Conservation (phyloP, 1,140 invertebrate genomes). For the Lepidostoma basale region DNA sequence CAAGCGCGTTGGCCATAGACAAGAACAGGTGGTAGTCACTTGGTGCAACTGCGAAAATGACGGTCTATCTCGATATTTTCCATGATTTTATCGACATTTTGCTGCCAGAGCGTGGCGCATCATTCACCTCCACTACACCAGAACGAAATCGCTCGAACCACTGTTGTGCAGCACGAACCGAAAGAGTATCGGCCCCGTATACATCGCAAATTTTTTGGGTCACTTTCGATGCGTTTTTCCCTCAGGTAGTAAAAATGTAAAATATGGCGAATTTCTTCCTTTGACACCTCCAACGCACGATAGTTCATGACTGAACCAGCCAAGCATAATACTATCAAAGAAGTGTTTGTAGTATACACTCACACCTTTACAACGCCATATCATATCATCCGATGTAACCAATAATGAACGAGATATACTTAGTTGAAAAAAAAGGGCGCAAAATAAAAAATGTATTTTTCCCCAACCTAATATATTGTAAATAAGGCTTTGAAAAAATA, state of each 20-base stretch:
- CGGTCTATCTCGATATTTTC: slow-evolving; percentile 5
- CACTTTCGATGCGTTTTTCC: neutral
- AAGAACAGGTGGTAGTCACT: neutral
- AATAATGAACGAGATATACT: slow-evolving; percentile 3
- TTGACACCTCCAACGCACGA: slow-evolving; percentile 10
- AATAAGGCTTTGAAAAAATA: slow-evolving; percentile 46
- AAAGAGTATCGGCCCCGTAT: slow-evolving; percentile 1
- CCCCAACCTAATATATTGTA: no score
- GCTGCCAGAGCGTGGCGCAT: no score
- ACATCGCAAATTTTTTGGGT: neutral
- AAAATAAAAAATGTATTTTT: slow-evolving; percentile 36
- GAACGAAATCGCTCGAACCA: slow-evolving; percentile 10
- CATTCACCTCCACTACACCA: slow-evolving; percentile 13
- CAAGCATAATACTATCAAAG: slow-evolving; percentile 31
- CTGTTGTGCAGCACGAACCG: slow-evolving; percentile 7
- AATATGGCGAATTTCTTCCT: slow-evolving; percentile 8
- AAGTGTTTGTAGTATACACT: slow-evolving; percentile 8
- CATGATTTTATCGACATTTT: slow-evolving; percentile 11
- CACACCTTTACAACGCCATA: neutral
- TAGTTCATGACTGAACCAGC: slow-evolving; percentile 38
- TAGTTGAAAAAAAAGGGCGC: slow-evolving; percentile 13
- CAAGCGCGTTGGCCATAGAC: slow-evolving; percentile 1
- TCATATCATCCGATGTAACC: neutral
- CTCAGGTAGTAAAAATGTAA: slow-evolving; percentile 6
- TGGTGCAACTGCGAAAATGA: slow-evolving; percentile 2